Conservation (phyloP, 92 coral and sea anemone genomes). For the Phenganax stokvisi region DNA sequence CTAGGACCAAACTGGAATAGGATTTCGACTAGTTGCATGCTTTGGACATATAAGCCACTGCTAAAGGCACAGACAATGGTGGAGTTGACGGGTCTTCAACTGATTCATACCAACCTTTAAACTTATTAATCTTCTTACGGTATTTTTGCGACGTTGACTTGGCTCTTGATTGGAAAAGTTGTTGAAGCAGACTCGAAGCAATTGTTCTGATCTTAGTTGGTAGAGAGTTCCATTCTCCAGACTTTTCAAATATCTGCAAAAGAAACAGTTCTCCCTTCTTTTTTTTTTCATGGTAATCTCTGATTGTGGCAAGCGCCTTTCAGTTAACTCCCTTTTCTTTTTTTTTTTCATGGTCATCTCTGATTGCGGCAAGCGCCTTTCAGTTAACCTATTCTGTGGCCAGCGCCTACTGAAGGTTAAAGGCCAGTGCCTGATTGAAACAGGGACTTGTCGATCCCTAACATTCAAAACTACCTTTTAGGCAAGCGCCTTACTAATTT, state of each 20-base stretch:
- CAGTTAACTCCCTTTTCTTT: too few species aligned
- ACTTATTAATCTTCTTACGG: constrained; percentile 24
- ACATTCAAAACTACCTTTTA: too few species aligned
- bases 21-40: constrained; percentile 27
- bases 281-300: too few species aligned
- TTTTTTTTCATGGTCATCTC: too few species aligned
- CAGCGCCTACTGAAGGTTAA: too few species aligned
- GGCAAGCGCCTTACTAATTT: too few species aligned
- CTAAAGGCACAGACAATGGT: constrained; percentile 9
- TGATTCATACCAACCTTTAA: constrained; percentile 22
- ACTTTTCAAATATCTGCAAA: constrained; percentile 18
- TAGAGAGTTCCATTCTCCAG: constrained; percentile 20
- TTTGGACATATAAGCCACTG: constrained; percentile 29
- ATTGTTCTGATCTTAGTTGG: constrained; percentile 18
- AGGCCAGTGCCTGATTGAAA: too few species aligned
- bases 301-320: too few species aligned
- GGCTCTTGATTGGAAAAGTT: constrained; percentile 20
- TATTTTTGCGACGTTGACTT: constrained; percentile 28
- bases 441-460: too few species aligned
- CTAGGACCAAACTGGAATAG: constrained; percentile 27
- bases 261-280: neutral
- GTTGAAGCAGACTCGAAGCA: neutral
- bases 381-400: neutral
- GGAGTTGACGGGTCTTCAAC: neutral
- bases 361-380: neutral